Evolutionary conservation across 2,797 vertebrate genomes (phyloP).

Genomic region (Myotis findleyi): DNA sequence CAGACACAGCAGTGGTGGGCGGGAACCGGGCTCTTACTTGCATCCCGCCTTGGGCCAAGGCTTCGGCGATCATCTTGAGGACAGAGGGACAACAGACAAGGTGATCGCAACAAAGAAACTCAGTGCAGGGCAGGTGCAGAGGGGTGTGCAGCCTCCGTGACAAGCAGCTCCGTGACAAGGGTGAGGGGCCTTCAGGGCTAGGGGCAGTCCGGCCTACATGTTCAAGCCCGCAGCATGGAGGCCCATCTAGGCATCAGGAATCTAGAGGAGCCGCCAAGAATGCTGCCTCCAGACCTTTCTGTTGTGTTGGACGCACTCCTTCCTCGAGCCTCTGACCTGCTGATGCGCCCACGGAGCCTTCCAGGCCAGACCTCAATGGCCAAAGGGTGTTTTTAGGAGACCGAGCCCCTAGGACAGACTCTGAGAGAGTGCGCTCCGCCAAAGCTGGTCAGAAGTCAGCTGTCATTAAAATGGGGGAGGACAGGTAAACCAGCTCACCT

Average conservation of each 20-base stretch:
- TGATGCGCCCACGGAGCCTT: not conserved
- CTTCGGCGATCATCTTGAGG: constrained; percentile 92
- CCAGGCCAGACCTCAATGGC: not conserved
- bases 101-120: constrained; percentile 91
- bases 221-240: not conserved
- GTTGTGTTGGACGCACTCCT: not conserved
- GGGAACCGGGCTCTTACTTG: constrained; percentile 93
- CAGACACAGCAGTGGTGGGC: constrained; percentile 89
- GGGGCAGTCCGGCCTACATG: not conserved
- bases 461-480: not conserved
- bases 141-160: constrained; percentile 44
- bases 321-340: not conserved
- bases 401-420: not conserved
- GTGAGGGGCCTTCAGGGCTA: not conserved
- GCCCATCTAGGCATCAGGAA: not conserved
- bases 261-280: not conserved
- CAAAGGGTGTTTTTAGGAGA: not conserved
- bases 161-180: not conserved
- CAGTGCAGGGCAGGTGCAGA: constrained; percentile 72
- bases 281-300: not conserved
- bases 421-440: not conserved
- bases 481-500: not conserved
- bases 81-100: constrained; percentile 93
- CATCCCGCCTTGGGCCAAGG: constrained; percentile 92
- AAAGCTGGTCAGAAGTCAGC: not conserved